Evolutionary conservation across 2,888 invertebrate species (phyloP).

Genomic region (Uropetala carovei): DNA sequence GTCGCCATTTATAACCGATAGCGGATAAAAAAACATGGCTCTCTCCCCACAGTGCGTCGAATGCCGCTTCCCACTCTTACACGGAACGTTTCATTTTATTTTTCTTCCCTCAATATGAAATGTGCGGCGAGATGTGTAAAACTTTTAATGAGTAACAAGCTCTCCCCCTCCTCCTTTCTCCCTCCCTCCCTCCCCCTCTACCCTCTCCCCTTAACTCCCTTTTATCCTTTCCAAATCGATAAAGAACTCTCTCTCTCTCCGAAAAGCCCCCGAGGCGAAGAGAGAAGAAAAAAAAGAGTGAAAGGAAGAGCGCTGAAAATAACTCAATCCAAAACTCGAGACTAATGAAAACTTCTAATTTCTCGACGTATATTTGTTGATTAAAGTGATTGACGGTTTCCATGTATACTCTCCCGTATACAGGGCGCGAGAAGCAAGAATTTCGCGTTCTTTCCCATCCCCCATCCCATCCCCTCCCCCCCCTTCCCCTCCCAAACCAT

Average conservation of each 20-base stretch:
- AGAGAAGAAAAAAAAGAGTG: background rate
- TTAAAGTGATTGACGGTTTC: conserved; percentile 38
- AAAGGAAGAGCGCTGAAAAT: background rate
- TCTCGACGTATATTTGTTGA: conserved; percentile 50
- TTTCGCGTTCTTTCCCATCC: background rate
- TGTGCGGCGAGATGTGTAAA: conserved; percentile 2
- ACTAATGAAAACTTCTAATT: conserved; percentile 41
- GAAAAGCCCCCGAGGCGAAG: background rate
- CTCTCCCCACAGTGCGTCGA: too few species aligned
- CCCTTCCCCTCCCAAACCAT: too few species aligned
- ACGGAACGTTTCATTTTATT: too few species aligned
- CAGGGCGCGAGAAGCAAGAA: background rate
- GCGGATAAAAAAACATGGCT: too few species aligned
- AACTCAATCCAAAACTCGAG: conserved; percentile 24
- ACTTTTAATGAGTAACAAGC: conserved; percentile 28
- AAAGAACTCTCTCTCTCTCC: background rate
- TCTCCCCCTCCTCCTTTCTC: background rate
- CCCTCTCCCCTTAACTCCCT: background rate
- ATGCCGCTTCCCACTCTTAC: too few species aligned
- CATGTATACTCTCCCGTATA: too few species aligned
- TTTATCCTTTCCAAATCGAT: background rate
- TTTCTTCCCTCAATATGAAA: background rate
- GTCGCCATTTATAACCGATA: too few species aligned
- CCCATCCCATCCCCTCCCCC: background rate
- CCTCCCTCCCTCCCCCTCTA: too few species aligned